phyloP scores from a whole-genome alignment of 1,140 invertebrate species.

The Lutraria rhynchaena region DNA sequence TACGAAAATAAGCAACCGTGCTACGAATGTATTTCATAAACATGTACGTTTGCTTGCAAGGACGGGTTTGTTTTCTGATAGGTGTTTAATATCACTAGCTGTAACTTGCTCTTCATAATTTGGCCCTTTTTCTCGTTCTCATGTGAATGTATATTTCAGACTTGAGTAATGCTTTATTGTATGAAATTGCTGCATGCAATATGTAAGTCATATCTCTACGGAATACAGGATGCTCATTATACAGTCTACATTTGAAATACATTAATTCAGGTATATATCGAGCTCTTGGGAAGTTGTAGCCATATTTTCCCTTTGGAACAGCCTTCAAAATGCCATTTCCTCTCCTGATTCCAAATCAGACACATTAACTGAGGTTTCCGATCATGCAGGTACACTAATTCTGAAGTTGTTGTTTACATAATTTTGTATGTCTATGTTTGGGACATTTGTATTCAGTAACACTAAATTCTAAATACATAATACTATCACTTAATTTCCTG shows the following conservation, averaged over 20 bases:
- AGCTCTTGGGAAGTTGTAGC: neutral
- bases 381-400: too few species aligned
- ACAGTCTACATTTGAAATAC: constrained; percentile 18
- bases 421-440: too few species aligned
- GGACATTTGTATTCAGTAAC: too few species aligned
- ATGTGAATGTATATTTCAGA: constrained; percentile 27
- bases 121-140: constrained; percentile 12
- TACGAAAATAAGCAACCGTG: constrained; percentile 52
- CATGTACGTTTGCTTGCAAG: constrained; percentile 52
- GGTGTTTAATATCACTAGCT: too few species aligned
- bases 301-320: constrained; percentile 19
- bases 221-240: constrained; percentile 14
- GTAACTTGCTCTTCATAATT: too few species aligned
- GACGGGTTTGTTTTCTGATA: too few species aligned
- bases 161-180: constrained; percentile 32
- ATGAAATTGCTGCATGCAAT: constrained; percentile 33
- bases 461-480: too few species aligned
- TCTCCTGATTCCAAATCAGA: too few species aligned
- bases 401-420: too few species aligned
- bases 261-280: neutral
- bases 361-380: too few species aligned
- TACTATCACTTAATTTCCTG: too few species aligned
- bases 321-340: constrained; percentile 28
- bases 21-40: constrained; percentile 51
- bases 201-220: constrained; percentile 31